Evolutionary conservation across 2,797 vertebrate species (phyloP).

Genomic region (Rallus crepitans): DNA sequence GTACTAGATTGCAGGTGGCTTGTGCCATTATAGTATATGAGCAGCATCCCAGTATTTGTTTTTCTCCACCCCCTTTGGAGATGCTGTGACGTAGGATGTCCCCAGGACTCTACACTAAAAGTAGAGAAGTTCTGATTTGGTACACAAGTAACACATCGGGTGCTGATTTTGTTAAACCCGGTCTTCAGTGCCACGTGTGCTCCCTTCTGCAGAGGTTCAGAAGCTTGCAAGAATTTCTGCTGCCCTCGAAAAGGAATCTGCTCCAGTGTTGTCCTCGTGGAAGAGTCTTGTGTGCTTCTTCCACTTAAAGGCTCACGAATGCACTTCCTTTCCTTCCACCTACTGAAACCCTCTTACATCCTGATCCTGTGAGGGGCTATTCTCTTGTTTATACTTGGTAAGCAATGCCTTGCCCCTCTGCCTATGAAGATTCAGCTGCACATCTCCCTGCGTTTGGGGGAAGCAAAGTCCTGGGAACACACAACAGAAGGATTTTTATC

Average conservation of each 20-base stretch:
- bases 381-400: conserved; percentile 25
- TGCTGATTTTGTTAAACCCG: neutral
- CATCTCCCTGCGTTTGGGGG: neutral
- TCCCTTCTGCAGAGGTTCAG: neutral
- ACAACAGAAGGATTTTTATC: neutral
- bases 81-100: neutral
- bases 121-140: neutral
- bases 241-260: neutral
- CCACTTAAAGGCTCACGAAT: neutral
- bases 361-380: neutral
- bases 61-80: neutral
- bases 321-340: conserved; percentile 46
- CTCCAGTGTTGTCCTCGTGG: neutral
- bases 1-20: neutral
- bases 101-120: accelerated
- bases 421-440: neutral
- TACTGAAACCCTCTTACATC: conserved; percentile 36
- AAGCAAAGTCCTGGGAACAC: neutral
- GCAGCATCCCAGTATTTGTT: neutral
- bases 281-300: neutral
- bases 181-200: neutral
- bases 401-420: conserved; percentile 6
- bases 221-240: conserved; percentile 27
- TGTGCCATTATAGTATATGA: neutral
- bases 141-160: accelerated